Evolutionary conservation across 1,140 invertebrate genomes (phyloP), one percentile per base, ranked within the genome.

Genomic region (Mercenaria mercenaria): DNA sequence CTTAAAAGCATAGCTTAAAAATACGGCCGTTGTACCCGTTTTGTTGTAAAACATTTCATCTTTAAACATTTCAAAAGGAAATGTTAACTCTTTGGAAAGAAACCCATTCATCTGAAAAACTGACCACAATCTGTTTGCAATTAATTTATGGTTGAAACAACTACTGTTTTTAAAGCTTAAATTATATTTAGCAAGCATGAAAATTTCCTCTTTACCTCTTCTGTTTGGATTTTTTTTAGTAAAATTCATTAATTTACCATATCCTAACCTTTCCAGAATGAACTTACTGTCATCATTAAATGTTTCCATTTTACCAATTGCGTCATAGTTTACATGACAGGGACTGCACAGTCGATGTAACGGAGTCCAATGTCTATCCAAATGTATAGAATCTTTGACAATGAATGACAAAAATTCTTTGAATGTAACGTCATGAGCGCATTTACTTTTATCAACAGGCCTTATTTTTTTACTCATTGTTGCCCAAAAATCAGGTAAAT

Each of bases 281-380:
- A 84, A 91, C 8, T 91, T 18, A 0, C 76, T 85, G 56, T 93
- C 92, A 10, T 89, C 37, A 23, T 41, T 59, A 69, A 93, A 85
- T 50, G 87, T 56, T 77, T 93, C 92, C 61, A 91, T 64, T 76
- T 90, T 90, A 3, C 91, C 92, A 37, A 93, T 92, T 2, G 86
- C 39, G 47, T 92, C 90, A 43, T 92, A 93, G n/a, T 72, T 76
- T 6, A 93, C 80, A 29, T 91, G 81, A 84, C 92, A 93, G 11
- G 92, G 92, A 47, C 81, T 34, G 59, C 92, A 93, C 10, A 90
- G 74, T 47, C 88, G 87, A 39, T 88, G 89, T 81, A 91, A 86
- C 8, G 91, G 91, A n/a, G 56, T 37, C 82, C 89, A 93, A 82
- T 93, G 92, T 0, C 34, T 69, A 74, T 93, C 43, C 6, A 64